Evolutionary conservation across 2,888 invertebrate genomes (phyloP).

Genomic region (Crepidodera aurea): DNA sequence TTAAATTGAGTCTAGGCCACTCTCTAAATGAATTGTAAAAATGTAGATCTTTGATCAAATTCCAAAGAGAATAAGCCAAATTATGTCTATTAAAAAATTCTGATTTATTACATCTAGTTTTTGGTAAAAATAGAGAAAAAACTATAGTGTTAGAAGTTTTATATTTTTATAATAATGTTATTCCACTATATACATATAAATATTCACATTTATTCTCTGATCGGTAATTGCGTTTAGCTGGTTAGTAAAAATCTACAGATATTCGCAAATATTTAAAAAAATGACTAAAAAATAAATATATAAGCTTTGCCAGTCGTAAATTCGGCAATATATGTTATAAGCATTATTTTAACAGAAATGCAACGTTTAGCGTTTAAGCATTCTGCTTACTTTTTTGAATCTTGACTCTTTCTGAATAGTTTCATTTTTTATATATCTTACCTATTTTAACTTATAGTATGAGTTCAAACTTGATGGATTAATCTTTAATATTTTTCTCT

Average conservation of each 20-base stretch:
- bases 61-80: too few relatives aligned
- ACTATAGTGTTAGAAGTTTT: too few relatives aligned
- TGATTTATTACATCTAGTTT: too few relatives aligned
- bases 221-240: not conserved
- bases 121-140: too few relatives aligned
- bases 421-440: not conserved
- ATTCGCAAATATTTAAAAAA: conserved; percentile 9
- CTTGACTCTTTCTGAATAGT: not conserved
- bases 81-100: too few relatives aligned
- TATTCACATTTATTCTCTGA: too few relatives aligned
- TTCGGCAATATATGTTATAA: not conserved
- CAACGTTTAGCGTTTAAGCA: not conserved
- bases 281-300: conserved; percentile 10
- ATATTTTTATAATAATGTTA: too few relatives aligned
- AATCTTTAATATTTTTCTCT: conserved; percentile 5
- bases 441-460: conserved; percentile 6
- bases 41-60: too few relatives aligned
- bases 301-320: conserved; percentile 24
- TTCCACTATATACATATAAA: too few relatives aligned
- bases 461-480: too few relatives aligned
- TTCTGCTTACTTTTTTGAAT: not conserved
- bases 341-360: conserved; percentile 8
- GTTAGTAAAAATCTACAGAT: conserved; percentile 14
- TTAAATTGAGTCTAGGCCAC: too few relatives aligned
- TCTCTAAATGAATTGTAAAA: too few relatives aligned